Percentiles rank a stretch among this genome's conserved stretches.
These are phyloP conservation scores for Phaonia tiefii DNA, from an alignment of 2,888 invertebrate species.

Conservation along the genomic window DNA sequence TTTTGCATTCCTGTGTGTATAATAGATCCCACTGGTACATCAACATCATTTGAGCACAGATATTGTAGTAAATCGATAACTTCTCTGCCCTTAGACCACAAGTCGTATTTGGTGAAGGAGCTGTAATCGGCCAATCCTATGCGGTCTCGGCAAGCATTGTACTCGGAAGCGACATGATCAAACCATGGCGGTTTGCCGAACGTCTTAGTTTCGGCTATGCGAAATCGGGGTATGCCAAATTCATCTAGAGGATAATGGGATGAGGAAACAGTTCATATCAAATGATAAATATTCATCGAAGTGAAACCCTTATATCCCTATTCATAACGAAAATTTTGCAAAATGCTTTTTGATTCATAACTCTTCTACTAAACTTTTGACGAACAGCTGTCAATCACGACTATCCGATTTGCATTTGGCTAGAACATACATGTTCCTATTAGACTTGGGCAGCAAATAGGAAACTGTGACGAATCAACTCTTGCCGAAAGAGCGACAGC, in stretches of 20 bases:
- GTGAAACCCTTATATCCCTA: too few species aligned
- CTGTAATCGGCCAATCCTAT: constrained; percentile 98
- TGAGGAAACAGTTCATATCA: too few species aligned
- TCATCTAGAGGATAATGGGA: constrained; percentile 74
- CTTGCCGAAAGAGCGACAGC: too few species aligned
- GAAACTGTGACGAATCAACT: too few species aligned
- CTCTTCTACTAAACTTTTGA: not conserved
- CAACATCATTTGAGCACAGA: constrained; percentile 97
- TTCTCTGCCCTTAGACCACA: constrained; percentile 94
- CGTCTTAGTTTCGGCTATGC: constrained; percentile 89
- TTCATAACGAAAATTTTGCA: too few species aligned
- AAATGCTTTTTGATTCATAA: too few species aligned
- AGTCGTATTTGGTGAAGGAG: constrained; percentile 97
- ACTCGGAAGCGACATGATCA: constrained; percentile 92
- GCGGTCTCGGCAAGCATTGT: constrained; percentile 95
- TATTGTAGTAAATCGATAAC: constrained; percentile 94
- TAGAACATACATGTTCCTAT: too few species aligned
- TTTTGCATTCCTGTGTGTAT: constrained; percentile 99
- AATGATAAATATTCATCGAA: too few species aligned
- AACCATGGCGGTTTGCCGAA: constrained; percentile 97
- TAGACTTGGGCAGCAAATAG: too few species aligned
- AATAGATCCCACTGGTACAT: constrained; percentile 94
- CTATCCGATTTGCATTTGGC: too few species aligned
- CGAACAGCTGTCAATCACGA: too few species aligned
- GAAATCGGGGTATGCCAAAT: constrained; percentile 79